A percentile compares a stretch with the other conserved stretches of the same genome.
Evolutionary conservation across 2,797 vertebrate species (phyloP).

Genomic region (Alcedo atthis): DNA sequence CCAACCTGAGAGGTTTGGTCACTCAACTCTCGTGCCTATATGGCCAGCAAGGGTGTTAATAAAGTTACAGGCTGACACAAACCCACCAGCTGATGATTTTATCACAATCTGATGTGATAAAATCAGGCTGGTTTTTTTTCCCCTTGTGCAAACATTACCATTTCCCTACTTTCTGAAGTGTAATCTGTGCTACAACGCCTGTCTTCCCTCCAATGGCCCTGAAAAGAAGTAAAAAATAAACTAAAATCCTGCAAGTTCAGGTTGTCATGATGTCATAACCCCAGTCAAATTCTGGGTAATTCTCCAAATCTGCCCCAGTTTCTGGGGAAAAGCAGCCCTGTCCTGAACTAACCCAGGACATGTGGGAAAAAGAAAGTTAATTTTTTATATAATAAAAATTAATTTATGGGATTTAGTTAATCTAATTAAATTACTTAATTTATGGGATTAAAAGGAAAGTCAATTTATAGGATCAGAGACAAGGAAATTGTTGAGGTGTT

Average conservation of each 20-base stretch:
- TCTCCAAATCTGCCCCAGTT: background rate
- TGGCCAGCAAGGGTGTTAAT: background rate
- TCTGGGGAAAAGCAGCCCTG: background rate
- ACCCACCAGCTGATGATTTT: fast-evolving
- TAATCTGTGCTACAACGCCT: background rate
- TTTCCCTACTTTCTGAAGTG: background rate
- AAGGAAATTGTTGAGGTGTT: background rate
- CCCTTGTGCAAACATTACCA: background rate
- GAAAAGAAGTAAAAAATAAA: background rate
- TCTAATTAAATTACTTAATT: too few relatives aligned
- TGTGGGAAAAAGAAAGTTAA: background rate
- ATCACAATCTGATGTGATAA: background rate
- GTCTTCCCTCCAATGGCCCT: background rate
- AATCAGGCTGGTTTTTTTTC: background rate
- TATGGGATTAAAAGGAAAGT: too few relatives aligned
- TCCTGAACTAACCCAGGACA: background rate
- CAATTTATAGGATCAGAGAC: background rate
- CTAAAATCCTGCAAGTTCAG: background rate
- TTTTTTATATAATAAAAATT: too few relatives aligned
- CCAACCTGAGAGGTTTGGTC: background rate
- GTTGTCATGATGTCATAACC: background rate
- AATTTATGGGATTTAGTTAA: too few relatives aligned
- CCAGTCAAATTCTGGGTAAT: background rate
- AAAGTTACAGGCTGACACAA: background rate
- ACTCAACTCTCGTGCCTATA: background rate